Percentiles rank a stretch among this genome's conserved stretches.
phyloP scores from a whole-genome alignment of 2,113 vertebrate species.

The Anolis carolinensis region DNA sequence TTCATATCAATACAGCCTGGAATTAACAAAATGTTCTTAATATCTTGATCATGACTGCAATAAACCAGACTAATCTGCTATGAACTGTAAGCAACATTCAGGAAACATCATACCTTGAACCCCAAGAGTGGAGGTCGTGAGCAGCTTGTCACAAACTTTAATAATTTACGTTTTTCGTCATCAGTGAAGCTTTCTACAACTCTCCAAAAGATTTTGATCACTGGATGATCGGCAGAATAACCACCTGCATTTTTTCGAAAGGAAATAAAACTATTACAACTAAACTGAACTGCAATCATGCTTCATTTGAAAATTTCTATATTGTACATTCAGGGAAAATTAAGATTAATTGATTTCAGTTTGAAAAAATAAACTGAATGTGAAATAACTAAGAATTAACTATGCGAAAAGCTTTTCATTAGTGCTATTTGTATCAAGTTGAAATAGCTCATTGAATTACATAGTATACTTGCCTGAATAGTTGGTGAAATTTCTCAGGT shows the following conservation, averaged over 20 bases:
- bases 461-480: slow-evolving; percentile 86
- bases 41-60: background rate
- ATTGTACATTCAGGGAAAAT: too few relatives aligned
- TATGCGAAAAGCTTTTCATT: background rate
- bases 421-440: background rate
- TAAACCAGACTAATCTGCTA: background rate
- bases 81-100: background rate
- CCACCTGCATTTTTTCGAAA: slow-evolving; percentile 80
- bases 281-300: background rate
- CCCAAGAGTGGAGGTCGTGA: slow-evolving; percentile 95
- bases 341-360: too few relatives aligned
- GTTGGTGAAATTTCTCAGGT: slow-evolving; percentile 96
- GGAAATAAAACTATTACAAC: background rate
- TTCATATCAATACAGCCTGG: background rate
- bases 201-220: slow-evolving; percentile 96
- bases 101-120: slow-evolving; percentile 85
- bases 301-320: background rate
- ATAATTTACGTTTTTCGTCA: slow-evolving; percentile 94
- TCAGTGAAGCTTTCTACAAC: slow-evolving; percentile 97
- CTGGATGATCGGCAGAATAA: slow-evolving; percentile 91
- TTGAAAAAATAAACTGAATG: too few relatives aligned
- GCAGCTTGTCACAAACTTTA: slow-evolving; percentile 97
- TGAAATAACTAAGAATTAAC: background rate
- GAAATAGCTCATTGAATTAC: background rate
- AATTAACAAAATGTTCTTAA: background rate